Conservation (phyloP, 2,888 invertebrate genomes). For the Cremastinae sp. region DNA sequence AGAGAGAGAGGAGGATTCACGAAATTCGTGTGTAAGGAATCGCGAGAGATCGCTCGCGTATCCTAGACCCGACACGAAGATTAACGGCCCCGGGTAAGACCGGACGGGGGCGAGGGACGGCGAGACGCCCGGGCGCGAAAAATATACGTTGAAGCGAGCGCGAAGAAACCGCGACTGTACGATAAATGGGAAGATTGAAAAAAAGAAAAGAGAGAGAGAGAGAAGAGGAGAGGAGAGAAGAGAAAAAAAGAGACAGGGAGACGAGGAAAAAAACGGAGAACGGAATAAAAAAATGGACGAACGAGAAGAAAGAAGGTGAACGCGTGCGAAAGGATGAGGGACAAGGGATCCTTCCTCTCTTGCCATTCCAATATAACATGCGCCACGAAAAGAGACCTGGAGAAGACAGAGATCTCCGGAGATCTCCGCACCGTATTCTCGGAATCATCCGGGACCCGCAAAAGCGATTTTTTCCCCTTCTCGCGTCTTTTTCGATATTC, state of each 20-base stretch:
- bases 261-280: slow-evolving; percentile 19
- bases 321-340: slow-evolving; percentile 55
- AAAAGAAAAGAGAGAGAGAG: slow-evolving; percentile 24
- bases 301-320: slow-evolving; percentile 55
- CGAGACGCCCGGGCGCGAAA: slow-evolving; percentile 33
- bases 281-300: slow-evolving; percentile 26
- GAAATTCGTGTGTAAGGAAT: slow-evolving; percentile 57
- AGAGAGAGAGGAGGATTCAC: slow-evolving; percentile 27
- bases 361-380: slow-evolving; percentile 36
- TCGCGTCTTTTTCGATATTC: slow-evolving; percentile 41
- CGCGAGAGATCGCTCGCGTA: slow-evolving; percentile 55
- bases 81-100: slow-evolving; percentile 55
- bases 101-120: slow-evolving; percentile 46
- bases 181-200: slow-evolving; percentile 33
- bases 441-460: slow-evolving; percentile 53
- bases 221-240: slow-evolving; percentile 39
- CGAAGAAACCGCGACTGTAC: slow-evolving; percentile 16
- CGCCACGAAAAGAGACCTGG: slow-evolving; percentile 8
- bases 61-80: slow-evolving; percentile 64
- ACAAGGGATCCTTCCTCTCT: slow-evolving; percentile 57
- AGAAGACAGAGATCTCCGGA: slow-evolving; percentile 50
- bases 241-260: slow-evolving; percentile 18
- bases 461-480: slow-evolving; percentile 45
- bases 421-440: slow-evolving; percentile 50
- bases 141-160: slow-evolving; percentile 35